Evolutionary conservation across 2,888 invertebrate genomes (phyloP), one percentile per base, ranked within the genome.

Genomic region (Nebria salina): DNA sequence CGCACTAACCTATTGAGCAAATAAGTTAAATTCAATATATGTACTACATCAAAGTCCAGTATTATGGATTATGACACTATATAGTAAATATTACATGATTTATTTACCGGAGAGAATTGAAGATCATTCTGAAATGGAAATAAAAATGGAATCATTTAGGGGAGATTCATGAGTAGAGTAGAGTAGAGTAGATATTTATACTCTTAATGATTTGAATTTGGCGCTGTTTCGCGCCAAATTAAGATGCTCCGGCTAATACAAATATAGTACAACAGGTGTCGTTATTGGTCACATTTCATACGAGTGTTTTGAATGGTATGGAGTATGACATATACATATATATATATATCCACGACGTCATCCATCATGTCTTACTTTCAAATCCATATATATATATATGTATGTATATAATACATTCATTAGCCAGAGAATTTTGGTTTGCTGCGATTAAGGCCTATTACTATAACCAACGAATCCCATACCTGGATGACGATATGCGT

Each of bases 401-500:
- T 34, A 34, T 34, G 7, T 2, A 54, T 13, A 54, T 7, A 34
- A 2, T 34, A 34, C 13, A 54, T 54, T 13, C 54, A 54, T 11
- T 54, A 54, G 8, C 54, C 54, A 13, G 13, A 70, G 25, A 13
- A n/a, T 34, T 26, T 70, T 70, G 83, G 26, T 83, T 84, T 9
- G 84, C 82, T 65, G 72, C 78, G 5, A 70, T 66, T 9, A 86
- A 84, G 1, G 86, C 84, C 2, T 85, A 86, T 84, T 6, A 86
- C 85, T 7, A 20, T 20, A 85, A 41, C 82, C 64, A 6, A 82
- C 8, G 54, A 54, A 54, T 54, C 3, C 26, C 7, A 65, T 75
- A 80, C 80, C 85, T 93, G 93, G 83, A 96, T 95, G 76, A 95
- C 95, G 84, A 96, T 95, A 84, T 93, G 93, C 0, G 93, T 92